Conservation (phyloP, 2,113 vertebrate genomes). For the Delphinapterus leucas region DNA sequence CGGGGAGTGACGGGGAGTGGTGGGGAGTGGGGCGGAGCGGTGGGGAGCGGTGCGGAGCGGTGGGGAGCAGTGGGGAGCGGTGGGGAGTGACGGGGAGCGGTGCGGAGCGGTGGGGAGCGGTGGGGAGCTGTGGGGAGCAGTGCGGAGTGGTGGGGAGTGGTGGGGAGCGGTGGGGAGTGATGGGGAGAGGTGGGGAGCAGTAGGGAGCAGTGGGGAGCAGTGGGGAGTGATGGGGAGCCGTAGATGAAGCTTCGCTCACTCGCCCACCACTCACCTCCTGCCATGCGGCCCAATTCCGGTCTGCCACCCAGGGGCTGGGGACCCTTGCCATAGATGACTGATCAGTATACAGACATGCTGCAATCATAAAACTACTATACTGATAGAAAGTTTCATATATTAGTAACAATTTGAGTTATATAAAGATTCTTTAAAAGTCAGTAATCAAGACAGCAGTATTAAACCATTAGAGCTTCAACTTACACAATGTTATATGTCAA, state of each 20-base stretch:
- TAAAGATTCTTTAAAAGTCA: background rate
- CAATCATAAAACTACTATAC: background rate
- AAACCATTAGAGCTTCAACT: background rate
- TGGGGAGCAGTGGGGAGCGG: rapidly evolving
- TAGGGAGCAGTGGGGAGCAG: rapidly evolving
- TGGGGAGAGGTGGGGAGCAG: too few relatives aligned
- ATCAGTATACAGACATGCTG: background rate
- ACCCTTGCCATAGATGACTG: background rate
- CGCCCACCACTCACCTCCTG: too few relatives aligned
- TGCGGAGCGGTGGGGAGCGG: too few relatives aligned
- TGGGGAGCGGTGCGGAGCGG: rapidly evolving
- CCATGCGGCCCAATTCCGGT: too few relatives aligned
- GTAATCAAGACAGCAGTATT: background rate
- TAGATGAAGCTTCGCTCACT: too few relatives aligned
- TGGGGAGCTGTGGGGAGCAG: too few relatives aligned
- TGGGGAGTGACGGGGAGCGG: too few relatives aligned
- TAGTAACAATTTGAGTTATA: background rate
- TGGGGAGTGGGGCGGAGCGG: too few relatives aligned
- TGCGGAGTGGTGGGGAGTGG: rapidly evolving
- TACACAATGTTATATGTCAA: background rate
- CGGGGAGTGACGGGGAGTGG: too few relatives aligned
- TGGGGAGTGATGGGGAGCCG: too few relatives aligned
- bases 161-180: too few relatives aligned
- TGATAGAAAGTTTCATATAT: background rate
- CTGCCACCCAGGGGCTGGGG: too few relatives aligned